These are phyloP conservation scores for Dinothrombium tinctorium DNA, from an alignment of 1,140 invertebrate species.

Conservation along the genomic window DNA sequence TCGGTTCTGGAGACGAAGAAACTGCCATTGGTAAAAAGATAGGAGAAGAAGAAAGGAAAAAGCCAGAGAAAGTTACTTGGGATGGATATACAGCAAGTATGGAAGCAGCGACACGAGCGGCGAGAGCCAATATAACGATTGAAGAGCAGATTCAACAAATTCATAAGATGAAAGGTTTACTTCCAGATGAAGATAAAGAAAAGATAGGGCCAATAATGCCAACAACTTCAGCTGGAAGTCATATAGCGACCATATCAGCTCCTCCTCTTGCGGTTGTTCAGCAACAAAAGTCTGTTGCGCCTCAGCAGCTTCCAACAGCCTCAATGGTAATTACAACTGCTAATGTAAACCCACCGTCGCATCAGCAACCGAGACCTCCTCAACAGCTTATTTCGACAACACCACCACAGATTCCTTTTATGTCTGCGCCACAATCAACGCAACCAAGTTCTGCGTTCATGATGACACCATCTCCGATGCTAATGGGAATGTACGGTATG, in stretches of 20 bases:
- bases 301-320: constrained; percentile 14
- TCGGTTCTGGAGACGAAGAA: constrained; percentile 93
- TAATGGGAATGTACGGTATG: constrained; percentile 7
- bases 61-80: constrained; percentile 83
- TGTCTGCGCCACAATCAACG: constrained; percentile 10
- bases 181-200: constrained; percentile 82
- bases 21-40: constrained; percentile 92
- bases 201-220: constrained; percentile 25
- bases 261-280: constrained; percentile 2
- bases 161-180: constrained; percentile 68
- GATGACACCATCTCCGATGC: constrained; percentile 5
- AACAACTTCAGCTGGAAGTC: constrained; percentile 11
- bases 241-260: constrained; percentile 13
- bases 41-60: constrained; percentile 69
- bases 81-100: constrained; percentile 90
- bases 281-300: constrained; percentile 11
- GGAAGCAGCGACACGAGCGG: constrained; percentile 67
- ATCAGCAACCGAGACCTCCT: background rate
- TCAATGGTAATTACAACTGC: constrained; percentile 12
- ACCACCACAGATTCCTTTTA: background rate
- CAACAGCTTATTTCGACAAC: background rate
- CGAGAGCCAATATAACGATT: constrained; percentile 78
- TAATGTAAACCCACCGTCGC: background rate
- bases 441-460: background rate
- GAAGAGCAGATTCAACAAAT: constrained; percentile 95